Evolutionary conservation across 2,797 vertebrate genomes (phyloP).

Genomic region (Poeciliopsis gracilis): DNA sequence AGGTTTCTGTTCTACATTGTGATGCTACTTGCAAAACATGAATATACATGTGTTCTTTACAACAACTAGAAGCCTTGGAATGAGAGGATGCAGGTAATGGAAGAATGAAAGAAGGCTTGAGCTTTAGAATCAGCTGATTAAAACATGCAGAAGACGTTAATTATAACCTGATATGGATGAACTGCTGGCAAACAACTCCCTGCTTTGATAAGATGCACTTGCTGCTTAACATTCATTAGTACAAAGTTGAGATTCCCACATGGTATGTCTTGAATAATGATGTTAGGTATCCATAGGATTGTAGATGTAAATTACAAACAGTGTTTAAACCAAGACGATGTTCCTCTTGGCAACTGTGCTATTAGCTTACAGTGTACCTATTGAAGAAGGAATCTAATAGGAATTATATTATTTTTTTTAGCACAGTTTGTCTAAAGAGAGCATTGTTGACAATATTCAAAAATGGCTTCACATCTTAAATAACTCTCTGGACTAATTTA

Average conservation of each 20-base stretch:
- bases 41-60: conserved; percentile 35
- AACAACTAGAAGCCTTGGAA: conserved; percentile 30
- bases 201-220: conserved; percentile 48
- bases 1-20: conserved; percentile 20
- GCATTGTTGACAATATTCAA: background rate
- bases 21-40: conserved; percentile 25
- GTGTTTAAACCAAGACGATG: background rate
- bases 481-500: too few species aligned
- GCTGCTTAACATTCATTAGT: conserved; percentile 9
- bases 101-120: conserved; percentile 38
- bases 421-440: background rate
- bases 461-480: background rate
- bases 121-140: conserved; percentile 56
- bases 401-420: background rate
- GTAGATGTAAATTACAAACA: background rate
- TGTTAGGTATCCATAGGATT: background rate
- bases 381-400: background rate
- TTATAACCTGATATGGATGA: conserved; percentile 46
- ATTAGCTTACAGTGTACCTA: background rate
- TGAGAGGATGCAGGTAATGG: conserved; percentile 13
- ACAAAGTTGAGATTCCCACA: conserved; percentile 8
- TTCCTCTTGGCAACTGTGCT: background rate
- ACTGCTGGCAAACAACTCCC: conserved; percentile 29
- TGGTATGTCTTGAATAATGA: conserved; percentile 13
- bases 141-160: conserved; percentile 63